Base-by-base conservation (phyloP, 2,888 invertebrate genomes). In the Caenorhabditis sp. region DNA sequence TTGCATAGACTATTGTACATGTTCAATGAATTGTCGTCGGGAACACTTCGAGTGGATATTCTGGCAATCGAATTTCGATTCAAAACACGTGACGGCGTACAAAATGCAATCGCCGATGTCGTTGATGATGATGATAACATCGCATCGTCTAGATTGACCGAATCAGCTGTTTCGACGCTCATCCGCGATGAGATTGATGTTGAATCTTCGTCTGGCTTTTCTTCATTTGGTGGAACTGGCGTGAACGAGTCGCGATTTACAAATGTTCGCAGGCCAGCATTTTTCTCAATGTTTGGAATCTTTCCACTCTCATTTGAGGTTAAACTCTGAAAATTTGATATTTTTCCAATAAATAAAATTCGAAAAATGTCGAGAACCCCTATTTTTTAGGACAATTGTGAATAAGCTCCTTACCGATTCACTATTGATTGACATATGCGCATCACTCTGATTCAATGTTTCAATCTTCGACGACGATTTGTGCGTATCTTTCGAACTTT, bases 161-260 rank as follows among this genome's bases (percentile, higher is more conserved):
- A 67, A 19, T 58, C 66, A 19, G 62, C 66, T 1, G 66, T 66
- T 23, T 71, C 70, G 12, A 66, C 43, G 1, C 66, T 66, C 66
- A 71, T 71, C 1, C 60, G 60, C 14, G 71, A 71, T 1, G 60
- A 61, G 17, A 65, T 27, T 64, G 61, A 51, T 8, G 21, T n/a
- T 6, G 51, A n/a, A 51, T 51, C 51, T 19, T 51, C 51, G 4
- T 19, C 10, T 12, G 10, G 31, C 31, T 51, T 51, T 1, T 58
- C 62, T 19, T 49, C 24, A 53, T 55, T 50, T 14, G 49, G 50
- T 1, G 71, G 67, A 43, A 55, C 55, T 55, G 55, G 55, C 4
- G 67, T 72, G 27, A 51, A 72, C 24, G 71, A 72, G 5, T 66
- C 64, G 4, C 71, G 51, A 43, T 72, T 67, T 2, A 72, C 64